Evolutionary conservation across 2,113 vertebrate genomes (phyloP).

Genomic region (Condylura cristata): DNA sequence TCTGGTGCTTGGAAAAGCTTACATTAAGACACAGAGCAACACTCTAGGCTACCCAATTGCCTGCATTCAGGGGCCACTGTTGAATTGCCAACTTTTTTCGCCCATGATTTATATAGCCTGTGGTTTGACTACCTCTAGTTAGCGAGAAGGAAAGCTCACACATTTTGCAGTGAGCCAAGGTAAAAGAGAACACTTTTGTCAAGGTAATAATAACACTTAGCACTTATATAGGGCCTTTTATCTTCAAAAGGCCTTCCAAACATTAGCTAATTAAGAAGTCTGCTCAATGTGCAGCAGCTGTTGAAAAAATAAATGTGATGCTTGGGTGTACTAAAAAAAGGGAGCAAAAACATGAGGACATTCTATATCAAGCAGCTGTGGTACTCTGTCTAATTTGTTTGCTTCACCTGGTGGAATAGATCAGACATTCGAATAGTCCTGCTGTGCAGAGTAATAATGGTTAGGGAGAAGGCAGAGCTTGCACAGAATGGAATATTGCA

Average conservation of each 20-base stretch:
- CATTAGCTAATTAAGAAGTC: constrained; percentile 80
- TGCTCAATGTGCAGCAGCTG: constrained; percentile 72
- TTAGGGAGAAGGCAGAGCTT: background rate
- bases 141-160: constrained; percentile 35
- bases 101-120: constrained; percentile 45
- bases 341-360: constrained; percentile 57
- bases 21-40: background rate
- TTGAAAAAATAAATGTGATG: constrained; percentile 77
- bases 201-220: constrained; percentile 78
- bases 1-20: background rate
- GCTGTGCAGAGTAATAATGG: background rate
- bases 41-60: background rate
- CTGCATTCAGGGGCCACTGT: background rate
- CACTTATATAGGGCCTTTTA: constrained; percentile 70
- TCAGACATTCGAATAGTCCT: constrained; percentile 32
- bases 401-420: constrained; percentile 70
- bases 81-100: constrained; percentile 50
- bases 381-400: constrained; percentile 61
- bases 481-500: background rate
- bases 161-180: constrained; percentile 48
- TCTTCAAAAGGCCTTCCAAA: constrained; percentile 77
- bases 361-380: constrained; percentile 53
- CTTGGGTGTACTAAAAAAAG: constrained; percentile 73
- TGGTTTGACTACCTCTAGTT: constrained; percentile 5
- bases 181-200: constrained; percentile 68